Evolutionary conservation across 2,113 vertebrate species (phyloP), one percentile per base, ranked within the genome.

Genomic region (Melanocharis versteri): DNA sequence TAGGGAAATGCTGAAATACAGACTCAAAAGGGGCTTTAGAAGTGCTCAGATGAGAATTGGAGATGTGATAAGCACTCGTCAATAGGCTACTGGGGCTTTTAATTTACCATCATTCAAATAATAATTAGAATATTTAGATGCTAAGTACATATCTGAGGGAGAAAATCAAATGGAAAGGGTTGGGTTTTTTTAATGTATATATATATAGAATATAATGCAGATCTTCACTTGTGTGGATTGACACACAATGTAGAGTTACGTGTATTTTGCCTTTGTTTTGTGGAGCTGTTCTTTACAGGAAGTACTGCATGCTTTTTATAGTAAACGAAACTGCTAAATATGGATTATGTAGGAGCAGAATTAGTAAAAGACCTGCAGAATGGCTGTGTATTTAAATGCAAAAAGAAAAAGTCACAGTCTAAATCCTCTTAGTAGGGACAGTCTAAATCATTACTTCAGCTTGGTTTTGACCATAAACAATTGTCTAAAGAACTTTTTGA

Each of bases 91-190:
- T 81, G 83, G 77, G 89, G 56, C 47, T 94, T 97, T 96, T 97
- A 71, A 85, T 73, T 95, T 93, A 37, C 57, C 69, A 56, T 92
- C 70, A 39, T 83, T 96, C 91, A 97, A 93, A 93, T 94, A 95
- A 94, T 94, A 91, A 96, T 94, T 94, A 92, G 87, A 96, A 97
- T 95, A 96, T 97, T 96, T 93, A 89, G 82, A 90, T 93, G 90
- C 73, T 93, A 85, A 95, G 48, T 94, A 81, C 62, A 68, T 75
- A 93, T 80, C 79, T 70, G 84, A 85, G 83, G 45, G 60, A 94
- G 57, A 86, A 93, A 96, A 93, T 87, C 20, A 92, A 94, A 89
- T 47, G 27, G 64, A 91, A 96, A 66, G 6, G 6, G 17, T 30
- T 93, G 22, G 11, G 11, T 7, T 9, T 50, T 91, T 82, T 39